Evolutionary conservation across 1,140 invertebrate species (phyloP), one percentile per base, ranked within the genome.

Genomic region (Pachyrhynchus sulphureomaculatus): DNA sequence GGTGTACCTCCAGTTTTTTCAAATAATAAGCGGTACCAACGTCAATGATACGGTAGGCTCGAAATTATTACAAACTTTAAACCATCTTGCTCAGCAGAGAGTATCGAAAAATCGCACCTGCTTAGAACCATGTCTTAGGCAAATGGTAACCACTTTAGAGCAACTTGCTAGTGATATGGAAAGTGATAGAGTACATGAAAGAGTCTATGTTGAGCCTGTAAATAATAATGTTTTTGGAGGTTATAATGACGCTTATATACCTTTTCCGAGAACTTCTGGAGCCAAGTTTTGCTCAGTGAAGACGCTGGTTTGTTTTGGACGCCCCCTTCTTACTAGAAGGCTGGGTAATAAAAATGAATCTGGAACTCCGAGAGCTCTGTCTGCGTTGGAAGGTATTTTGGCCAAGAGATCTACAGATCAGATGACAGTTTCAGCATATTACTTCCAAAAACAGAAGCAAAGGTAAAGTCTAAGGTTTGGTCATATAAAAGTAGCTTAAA

Each of bases 181-280:
- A 41, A 71, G 42, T 20, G 71, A 71, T 36, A 15, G 65, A 48
- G 51, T 63, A 0, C 71, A 63, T 39, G 67, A 70, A 26, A 64
- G 39, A 18, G 36, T 64, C 0, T 74, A 73, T 62, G 56, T 70
- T 12, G 72, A 75, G 56, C 61, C 70, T 1, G 24, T 51, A 2
- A 69, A 63, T 47, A 69, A 63, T 47, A 59, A 79, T n/a, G 81
- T 80, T 29, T 29, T 29, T 63, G 73, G 76, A 21, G 78, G 79
- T 8, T 76, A 80, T 45, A 86, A 88, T 56, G 89, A 91, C 72
- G 84, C 88, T n/a, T 92, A 88, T 68, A 91, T 98, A 63, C 95
- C 95, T 0, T 98, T 96, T 79, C 95, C 95, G 0, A 81, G 93
- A 52, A 97, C 94, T 0, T 96, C 92, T 10, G 94, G 94, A 3